Evolutionary conservation across 2,797 vertebrate genomes (phyloP).

Genomic region (Yasuhikotakia modesta): DNA sequence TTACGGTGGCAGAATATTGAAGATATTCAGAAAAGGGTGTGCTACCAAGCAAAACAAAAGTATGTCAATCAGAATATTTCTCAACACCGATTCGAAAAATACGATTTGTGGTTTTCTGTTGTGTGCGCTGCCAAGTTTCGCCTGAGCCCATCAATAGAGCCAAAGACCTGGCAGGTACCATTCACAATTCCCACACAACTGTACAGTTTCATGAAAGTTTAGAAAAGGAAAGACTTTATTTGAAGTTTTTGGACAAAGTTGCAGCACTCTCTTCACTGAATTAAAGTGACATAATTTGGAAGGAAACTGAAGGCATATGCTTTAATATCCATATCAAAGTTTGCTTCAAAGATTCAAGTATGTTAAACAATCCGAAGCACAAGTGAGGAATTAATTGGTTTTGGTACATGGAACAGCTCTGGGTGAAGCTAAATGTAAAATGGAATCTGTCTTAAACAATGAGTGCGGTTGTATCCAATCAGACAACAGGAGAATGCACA

Average conservation of each 20-base stretch:
- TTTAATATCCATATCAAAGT: constrained; percentile 14
- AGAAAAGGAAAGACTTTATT: constrained; percentile 9
- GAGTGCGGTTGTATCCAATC: constrained; percentile 3
- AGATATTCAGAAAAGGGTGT: constrained; percentile 1
- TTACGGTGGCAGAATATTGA: constrained; percentile 29
- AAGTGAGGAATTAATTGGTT: constrained; percentile 15
- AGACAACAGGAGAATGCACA: not conserved
- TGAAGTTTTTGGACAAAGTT: constrained; percentile 27
- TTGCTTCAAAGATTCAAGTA: not conserved
- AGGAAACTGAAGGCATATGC: constrained; percentile 10
- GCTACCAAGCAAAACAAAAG: constrained; percentile 33
- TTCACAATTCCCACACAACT: constrained; percentile 28
- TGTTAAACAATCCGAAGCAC: constrained; percentile 9
- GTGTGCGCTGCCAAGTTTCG: constrained; percentile 35
- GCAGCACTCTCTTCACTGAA: constrained; percentile 1
- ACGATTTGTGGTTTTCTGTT: constrained; percentile 29
- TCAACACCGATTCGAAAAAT: constrained; percentile 33
- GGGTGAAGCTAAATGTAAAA: constrained; percentile 10
- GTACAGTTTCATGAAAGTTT: constrained; percentile 31
- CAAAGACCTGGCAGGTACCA: constrained; percentile 34
- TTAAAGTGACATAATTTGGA: constrained; percentile 18
- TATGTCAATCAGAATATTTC: constrained; percentile 33
- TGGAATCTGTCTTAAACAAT: constrained; percentile 4
- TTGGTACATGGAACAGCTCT: constrained; percentile 12
- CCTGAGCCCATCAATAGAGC: constrained; percentile 34